Conservation (phyloP, 2,113 vertebrate genomes). For the Rhizomys pruinosus region DNA sequence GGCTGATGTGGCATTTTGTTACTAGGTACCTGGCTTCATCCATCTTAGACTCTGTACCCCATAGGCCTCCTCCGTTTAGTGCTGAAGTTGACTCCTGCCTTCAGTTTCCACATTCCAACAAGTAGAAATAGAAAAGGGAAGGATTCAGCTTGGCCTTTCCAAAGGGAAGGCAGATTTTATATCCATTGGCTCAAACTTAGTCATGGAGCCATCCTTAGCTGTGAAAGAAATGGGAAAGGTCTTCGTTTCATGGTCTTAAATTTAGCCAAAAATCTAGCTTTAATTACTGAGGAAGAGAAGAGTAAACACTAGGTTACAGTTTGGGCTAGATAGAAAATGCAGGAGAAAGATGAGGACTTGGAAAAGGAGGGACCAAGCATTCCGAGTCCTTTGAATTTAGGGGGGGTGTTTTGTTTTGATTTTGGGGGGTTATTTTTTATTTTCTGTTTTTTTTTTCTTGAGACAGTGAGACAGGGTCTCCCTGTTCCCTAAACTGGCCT, state of each 20-base stretch:
- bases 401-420: background rate
- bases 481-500: no score
- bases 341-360: background rate
- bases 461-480: no score
- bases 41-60: background rate
- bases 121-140: background rate
- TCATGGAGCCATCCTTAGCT: background rate
- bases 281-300: conserved; percentile 25
- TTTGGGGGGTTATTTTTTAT: no score
- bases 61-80: background rate
- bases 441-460: background rate
- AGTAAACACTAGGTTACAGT: background rate
- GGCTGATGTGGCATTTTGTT: background rate
- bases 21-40: background rate
- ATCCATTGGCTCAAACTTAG: background rate
- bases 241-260: background rate
- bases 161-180: background rate
- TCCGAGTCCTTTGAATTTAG: background rate
- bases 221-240: background rate
- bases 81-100: background rate
- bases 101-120: background rate
- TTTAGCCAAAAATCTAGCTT: background rate
- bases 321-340: background rate
- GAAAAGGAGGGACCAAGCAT: background rate
- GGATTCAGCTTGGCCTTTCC: background rate